Conservation (phyloP, 2,797 vertebrate species). For the Crocidura indochinensis region DNA sequence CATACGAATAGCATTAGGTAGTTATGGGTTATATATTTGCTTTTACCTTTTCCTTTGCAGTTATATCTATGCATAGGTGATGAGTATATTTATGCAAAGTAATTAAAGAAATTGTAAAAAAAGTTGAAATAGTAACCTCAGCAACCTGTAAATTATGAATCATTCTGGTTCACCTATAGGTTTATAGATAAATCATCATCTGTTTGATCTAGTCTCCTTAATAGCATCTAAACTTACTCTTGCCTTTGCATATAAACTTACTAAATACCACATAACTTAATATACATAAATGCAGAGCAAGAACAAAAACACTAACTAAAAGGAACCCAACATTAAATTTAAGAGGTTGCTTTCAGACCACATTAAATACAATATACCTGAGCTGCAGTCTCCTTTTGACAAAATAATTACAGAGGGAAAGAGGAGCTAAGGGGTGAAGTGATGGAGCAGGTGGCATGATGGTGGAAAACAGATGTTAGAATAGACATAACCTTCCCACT, state of each 20-base stretch:
- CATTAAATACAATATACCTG: constrained; percentile 68
- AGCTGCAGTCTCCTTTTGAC: constrained; percentile 62
- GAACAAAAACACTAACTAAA: constrained; percentile 55
- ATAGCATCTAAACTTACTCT: constrained; percentile 62
- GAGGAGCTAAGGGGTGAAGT: constrained; percentile 16
- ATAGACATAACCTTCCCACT: constrained; percentile 64
- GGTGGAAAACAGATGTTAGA: constrained; percentile 78
- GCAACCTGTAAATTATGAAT: constrained; percentile 59
- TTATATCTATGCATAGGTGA: neutral
- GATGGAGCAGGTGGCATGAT: constrained; percentile 75
- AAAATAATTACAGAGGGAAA: constrained; percentile 75
- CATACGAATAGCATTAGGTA: neutral
- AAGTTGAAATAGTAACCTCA: constrained; percentile 66
- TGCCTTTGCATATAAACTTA: neutral
- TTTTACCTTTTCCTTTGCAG: constrained; percentile 28
- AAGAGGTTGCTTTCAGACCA: no score
- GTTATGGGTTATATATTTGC: neutral
- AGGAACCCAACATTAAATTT: constrained; percentile 51
- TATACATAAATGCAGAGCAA: constrained; percentile 26
- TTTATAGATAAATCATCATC: constrained; percentile 7
- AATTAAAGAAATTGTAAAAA: constrained; percentile 59
- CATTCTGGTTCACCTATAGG: constrained; percentile 41
- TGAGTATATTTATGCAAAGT: constrained; percentile 34
- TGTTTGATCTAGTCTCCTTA: constrained; percentile 61
- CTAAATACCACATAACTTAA: constrained; percentile 48